A percentile compares a stretch with the other conserved stretches of the same genome.
These are phyloP conservation scores for Tiliqua scincoides DNA, from an alignment of 2,113 vertebrate species.

Conservation along the genomic window DNA sequence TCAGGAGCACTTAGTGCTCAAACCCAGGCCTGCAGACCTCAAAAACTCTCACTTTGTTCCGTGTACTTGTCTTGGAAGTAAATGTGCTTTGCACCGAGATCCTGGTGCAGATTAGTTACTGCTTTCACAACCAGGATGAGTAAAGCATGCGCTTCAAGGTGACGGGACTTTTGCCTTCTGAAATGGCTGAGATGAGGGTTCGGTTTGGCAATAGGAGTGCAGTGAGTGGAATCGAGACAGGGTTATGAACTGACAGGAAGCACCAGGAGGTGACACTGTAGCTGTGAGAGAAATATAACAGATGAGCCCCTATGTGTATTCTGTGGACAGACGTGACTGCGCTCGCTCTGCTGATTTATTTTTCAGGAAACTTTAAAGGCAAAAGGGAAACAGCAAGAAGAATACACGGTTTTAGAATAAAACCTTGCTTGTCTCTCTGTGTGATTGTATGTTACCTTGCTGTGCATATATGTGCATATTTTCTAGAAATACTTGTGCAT, in stretches of 20 bases:
- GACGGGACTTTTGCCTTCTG: no score
- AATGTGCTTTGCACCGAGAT: no score
- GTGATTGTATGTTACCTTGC: not conserved
- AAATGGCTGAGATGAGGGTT: not conserved
- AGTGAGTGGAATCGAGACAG: not conserved
- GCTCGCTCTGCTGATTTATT: accelerated
- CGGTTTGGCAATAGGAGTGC: not conserved
- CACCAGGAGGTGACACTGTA: not conserved
- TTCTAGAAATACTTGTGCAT: not conserved
- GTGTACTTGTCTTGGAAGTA: not conserved
- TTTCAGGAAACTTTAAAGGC: not conserved
- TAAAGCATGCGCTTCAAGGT: not conserved
- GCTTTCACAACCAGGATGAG: not conserved
- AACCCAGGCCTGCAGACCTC: no score
- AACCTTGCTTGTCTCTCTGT: not conserved
- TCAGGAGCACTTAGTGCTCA: not conserved
- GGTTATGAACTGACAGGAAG: not conserved
- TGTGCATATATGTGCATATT: not conserved
- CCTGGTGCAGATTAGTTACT: not conserved
- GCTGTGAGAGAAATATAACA: not conserved
- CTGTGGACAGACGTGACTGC: not conserved
- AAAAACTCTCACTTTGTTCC: not conserved
- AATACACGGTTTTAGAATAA: not conserved
- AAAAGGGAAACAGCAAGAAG: not conserved
- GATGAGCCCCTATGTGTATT: not conserved